Evolutionary conservation across 1,140 invertebrate genomes (phyloP).

Genomic region (Heliothis subflexa): DNA sequence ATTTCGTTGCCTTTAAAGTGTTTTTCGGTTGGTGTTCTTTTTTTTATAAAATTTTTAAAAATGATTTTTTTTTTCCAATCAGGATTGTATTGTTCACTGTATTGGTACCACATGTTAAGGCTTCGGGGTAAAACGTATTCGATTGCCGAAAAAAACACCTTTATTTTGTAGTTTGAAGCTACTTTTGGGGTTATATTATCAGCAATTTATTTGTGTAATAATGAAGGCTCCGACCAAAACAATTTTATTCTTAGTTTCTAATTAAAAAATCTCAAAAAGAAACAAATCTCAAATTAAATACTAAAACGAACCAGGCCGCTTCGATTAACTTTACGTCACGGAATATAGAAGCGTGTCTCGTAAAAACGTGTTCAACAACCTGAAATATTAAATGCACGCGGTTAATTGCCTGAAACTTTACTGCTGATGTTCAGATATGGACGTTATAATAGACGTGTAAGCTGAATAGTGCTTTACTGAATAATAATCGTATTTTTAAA

Average conservation of each 20-base stretch:
- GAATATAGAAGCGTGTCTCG: conserved; percentile 9
- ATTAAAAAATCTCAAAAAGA: not conserved
- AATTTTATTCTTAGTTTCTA: too few species aligned
- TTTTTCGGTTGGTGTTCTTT: not conserved
- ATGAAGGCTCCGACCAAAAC: too few species aligned
- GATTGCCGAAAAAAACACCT: too few species aligned
- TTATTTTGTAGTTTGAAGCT: too few species aligned
- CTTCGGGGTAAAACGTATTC: too few species aligned
- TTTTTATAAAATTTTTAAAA: not conserved
- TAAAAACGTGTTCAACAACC: conserved; percentile 30
- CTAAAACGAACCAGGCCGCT: conserved; percentile 1
- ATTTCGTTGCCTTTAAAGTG: not conserved
- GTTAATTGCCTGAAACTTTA: conserved; percentile 34
- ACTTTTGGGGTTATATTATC: too few species aligned
- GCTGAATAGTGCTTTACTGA: not conserved
- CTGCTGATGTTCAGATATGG: conserved; percentile 24
- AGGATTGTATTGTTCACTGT: too few species aligned
- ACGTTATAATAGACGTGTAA: conserved; percentile 6
- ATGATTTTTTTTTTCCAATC: not conserved
- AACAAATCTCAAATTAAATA: not conserved
- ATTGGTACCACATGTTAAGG: too few species aligned
- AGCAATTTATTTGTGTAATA: too few species aligned
- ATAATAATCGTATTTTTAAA: not conserved
- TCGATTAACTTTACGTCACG: conserved; percentile 19
- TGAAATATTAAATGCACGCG: conserved; percentile 31